These are phyloP conservation scores for Harpegnathos saltator DNA, from an alignment of 1,140 invertebrate species.

Conservation along the genomic window DNA sequence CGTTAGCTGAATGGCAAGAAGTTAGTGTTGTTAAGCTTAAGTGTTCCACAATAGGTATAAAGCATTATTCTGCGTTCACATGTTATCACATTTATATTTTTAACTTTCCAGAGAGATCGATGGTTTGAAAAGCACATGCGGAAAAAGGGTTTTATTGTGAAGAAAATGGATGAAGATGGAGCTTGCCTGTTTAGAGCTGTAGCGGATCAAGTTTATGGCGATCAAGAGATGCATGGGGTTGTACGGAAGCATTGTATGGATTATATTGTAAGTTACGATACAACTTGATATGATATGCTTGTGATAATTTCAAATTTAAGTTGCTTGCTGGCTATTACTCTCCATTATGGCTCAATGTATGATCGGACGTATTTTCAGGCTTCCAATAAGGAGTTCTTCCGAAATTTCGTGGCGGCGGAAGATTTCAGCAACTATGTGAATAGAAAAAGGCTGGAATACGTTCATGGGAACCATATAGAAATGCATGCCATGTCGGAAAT, in stretches of 20 bases:
- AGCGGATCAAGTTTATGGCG: slow-evolving; percentile 97
- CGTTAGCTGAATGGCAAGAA: slow-evolving; percentile 88
- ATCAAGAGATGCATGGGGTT: slow-evolving; percentile 95
- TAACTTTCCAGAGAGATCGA: slow-evolving; percentile 86
- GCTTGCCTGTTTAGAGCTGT: slow-evolving; percentile 96
- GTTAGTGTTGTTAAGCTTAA: slow-evolving; percentile 74
- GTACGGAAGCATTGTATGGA: slow-evolving; percentile 96
- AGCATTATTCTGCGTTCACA: no score
- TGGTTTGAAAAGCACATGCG: slow-evolving; percentile 91
- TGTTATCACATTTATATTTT: slow-evolving; percentile 58
- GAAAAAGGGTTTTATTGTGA: slow-evolving; percentile 93
- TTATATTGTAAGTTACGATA: slow-evolving; percentile 91
- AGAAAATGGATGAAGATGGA: slow-evolving; percentile 96
- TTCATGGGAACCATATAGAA: slow-evolving; percentile 97
- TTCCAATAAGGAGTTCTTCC: slow-evolving; percentile 96
- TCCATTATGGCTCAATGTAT: background rate
- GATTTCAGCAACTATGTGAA: slow-evolving; percentile 95
- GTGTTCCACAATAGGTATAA: no score
- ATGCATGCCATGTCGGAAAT: slow-evolving; percentile 97
- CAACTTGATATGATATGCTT: background rate
- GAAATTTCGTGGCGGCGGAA: slow-evolving; percentile 96
- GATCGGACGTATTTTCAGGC: slow-evolving; percentile 84
- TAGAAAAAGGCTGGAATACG: slow-evolving; percentile 91
- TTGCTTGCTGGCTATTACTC: background rate
- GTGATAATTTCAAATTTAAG: background rate